Evolutionary conservation across 1,140 invertebrate genomes (phyloP).

Genomic region (Heliconius melpomene): DNA sequence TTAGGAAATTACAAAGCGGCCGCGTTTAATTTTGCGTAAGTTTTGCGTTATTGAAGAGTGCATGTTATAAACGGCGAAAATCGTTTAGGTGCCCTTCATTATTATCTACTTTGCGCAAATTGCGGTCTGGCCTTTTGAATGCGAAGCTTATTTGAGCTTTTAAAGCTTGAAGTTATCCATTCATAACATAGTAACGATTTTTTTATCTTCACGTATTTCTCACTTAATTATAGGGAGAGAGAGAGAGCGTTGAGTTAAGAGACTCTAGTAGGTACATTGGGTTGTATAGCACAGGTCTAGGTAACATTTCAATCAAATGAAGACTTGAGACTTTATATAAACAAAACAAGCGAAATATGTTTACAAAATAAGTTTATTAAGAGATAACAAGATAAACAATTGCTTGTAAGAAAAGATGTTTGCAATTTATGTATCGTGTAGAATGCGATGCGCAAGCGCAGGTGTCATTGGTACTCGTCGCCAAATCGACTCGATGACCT

Average conservation of each 20-base stretch:
- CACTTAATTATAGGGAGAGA: not conserved
- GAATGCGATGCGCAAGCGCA: not conserved
- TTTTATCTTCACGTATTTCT: not conserved
- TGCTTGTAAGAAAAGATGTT: not conserved
- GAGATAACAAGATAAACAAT: not conserved
- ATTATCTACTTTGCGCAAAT: slow-evolving; percentile 15
- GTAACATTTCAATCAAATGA: too few relatives aligned
- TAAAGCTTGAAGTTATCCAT: not conserved
- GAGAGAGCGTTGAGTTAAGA: not conserved
- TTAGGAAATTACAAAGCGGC: slow-evolving; percentile 55
- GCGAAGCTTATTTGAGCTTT: not conserved
- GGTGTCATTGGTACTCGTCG: not conserved
- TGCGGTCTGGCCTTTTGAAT: slow-evolving; percentile 14
- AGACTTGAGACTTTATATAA: not conserved
- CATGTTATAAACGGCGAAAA: slow-evolving; percentile 28
- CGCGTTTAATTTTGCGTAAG: slow-evolving; percentile 59
- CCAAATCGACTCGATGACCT: not conserved
- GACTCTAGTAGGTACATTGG: not conserved
- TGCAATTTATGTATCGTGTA: not conserved
- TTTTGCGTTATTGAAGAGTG: slow-evolving; percentile 19
- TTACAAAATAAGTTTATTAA: not conserved
- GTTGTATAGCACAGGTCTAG: not conserved
- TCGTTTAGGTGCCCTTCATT: slow-evolving; percentile 23
- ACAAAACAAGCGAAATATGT: not conserved
- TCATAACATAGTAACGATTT: not conserved